Evolutionary conservation across 2,797 vertebrate species (phyloP).

Genomic region (Distichodus sexfasciatus): DNA sequence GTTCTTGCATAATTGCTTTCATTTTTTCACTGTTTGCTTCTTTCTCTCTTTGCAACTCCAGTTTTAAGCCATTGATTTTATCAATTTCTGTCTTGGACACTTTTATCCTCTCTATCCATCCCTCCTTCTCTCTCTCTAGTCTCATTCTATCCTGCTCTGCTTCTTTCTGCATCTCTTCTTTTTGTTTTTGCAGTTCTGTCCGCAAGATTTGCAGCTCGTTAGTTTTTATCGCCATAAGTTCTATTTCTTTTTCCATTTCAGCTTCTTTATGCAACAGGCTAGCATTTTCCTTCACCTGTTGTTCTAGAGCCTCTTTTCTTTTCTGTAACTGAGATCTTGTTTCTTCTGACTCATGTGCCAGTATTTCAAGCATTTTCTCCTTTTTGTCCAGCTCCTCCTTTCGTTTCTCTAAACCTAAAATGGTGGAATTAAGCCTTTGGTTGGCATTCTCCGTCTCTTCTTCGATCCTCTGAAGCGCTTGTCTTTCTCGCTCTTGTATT

Average conservation of each 20-base stretch:
- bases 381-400: not conserved
- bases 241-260: constrained; percentile 10
- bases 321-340: not conserved
- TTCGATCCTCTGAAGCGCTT: not conserved
- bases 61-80: not conserved
- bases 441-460: too few species aligned
- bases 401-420: not conserved
- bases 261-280: constrained; percentile 1
- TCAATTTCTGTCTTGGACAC: not conserved
- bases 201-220: not conserved
- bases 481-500: not conserved
- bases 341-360: not conserved
- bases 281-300: not conserved
- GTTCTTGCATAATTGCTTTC: not conserved
- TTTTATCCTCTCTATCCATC: not conserved
- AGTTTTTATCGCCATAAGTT: not conserved
- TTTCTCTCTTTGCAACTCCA: constrained; percentile 4
- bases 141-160: not conserved
- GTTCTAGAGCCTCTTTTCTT: not conserved
- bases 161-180: constrained; percentile 4
- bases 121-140: not conserved
- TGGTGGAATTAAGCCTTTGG: too few species aligned
- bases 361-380: not conserved
- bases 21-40: constrained; percentile 14
- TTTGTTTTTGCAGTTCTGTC: constrained; percentile 5